Evolutionary conservation across 2,888 invertebrate species (phyloP).

Genomic region (Drosophila pegasa): DNA sequence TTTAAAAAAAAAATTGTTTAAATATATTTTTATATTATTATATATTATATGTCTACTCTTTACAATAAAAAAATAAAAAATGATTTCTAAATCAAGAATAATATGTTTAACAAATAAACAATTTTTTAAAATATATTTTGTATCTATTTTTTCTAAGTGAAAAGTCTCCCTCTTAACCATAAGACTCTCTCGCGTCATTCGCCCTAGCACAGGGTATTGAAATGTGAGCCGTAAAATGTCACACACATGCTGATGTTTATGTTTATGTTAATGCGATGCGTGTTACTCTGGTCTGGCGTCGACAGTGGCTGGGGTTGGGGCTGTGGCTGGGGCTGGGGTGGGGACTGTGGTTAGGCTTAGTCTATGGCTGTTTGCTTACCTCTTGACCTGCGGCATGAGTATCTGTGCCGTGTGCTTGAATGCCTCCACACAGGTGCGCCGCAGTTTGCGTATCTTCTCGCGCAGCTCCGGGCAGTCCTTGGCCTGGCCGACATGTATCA

Average conservation of each 20-base stretch:
- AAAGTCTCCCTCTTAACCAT: too few species aligned
- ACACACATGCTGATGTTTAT: conserved; percentile 77
- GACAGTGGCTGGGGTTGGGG: conserved; percentile 2
- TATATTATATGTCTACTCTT: too few species aligned
- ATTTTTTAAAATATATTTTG: too few species aligned
- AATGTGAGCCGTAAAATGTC: conserved; percentile 64
- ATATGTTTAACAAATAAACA: too few species aligned
- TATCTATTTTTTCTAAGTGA: too few species aligned
- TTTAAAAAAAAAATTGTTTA: too few species aligned
- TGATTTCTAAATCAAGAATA: too few species aligned
- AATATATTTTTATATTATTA: too few species aligned
- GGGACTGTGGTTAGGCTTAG: conserved; percentile 6
- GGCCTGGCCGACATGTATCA: conserved; percentile 94
- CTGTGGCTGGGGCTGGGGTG: not conserved
- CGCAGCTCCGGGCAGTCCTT: conserved; percentile 94
- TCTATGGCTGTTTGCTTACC: conserved; percentile 86
- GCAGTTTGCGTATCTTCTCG: conserved; percentile 92
- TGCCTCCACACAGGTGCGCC: conserved; percentile 93
- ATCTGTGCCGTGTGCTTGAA: conserved; percentile 93
- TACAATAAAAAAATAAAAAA: too few species aligned
- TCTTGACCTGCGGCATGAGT: conserved; percentile 93
- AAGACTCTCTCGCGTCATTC: not conserved
- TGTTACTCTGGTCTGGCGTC: conserved; percentile 29
- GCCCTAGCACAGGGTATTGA: conserved; percentile 33
- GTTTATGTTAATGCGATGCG: conserved; percentile 64